These are phyloP conservation scores for Artibeus jamaicensis DNA, from an alignment of 2,797 vertebrate genomes.

Conservation along the genomic window DNA sequence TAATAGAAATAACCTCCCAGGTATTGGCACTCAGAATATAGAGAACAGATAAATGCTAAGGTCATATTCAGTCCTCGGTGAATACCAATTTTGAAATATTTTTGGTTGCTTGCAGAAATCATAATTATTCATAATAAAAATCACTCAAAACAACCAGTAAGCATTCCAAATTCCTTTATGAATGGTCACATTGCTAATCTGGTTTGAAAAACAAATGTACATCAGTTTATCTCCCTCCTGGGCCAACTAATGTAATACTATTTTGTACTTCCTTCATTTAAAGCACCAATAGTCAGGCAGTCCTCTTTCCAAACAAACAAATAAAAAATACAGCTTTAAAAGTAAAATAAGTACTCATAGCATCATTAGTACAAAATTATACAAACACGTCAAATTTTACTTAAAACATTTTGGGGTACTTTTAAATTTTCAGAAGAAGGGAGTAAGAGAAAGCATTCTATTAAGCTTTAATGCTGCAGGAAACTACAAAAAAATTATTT, in stretches of 20 bases:
- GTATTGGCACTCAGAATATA: background rate
- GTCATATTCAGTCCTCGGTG: background rate
- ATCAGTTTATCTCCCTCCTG: background rate
- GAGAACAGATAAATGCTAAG: background rate
- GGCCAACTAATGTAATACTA: background rate
- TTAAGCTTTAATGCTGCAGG: background rate
- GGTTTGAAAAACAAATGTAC: background rate
- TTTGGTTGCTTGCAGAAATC: conserved; percentile 13
- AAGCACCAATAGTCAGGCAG: background rate
- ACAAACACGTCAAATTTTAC: conserved; percentile 10
- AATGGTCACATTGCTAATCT: background rate
- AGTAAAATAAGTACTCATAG: background rate
- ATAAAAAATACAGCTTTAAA: background rate
- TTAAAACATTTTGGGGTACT: conserved; percentile 35
- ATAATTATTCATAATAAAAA: conserved; percentile 19
- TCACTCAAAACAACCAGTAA: background rate
- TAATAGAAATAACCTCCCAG: background rate
- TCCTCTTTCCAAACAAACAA: background rate
- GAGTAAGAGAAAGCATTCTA: background rate
- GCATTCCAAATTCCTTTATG: background rate
- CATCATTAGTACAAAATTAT: background rate
- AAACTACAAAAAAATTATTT: conserved; percentile 33
- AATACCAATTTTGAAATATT: conserved; percentile 14
- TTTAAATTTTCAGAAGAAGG: conserved; percentile 1
- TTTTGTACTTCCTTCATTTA: background rate